Evolutionary conservation across 1,140 invertebrate genomes (phyloP).

Genomic region (Bombus difficillimus): DNA sequence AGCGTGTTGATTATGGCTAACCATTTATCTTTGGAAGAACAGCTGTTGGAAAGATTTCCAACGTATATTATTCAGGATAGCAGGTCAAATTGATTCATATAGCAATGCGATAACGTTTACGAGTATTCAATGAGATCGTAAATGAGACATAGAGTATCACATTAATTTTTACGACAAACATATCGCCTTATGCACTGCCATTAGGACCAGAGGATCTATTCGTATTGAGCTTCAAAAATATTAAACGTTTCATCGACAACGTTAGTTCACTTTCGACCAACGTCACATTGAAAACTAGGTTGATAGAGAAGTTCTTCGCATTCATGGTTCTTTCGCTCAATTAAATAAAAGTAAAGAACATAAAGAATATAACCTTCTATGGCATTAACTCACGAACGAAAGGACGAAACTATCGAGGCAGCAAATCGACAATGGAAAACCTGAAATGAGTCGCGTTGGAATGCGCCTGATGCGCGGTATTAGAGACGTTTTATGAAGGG

Average conservation of each 20-base stretch:
- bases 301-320: background rate
- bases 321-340: background rate
- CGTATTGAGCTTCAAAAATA: background rate
- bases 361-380: background rate
- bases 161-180: background rate
- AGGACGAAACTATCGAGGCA: background rate
- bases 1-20: background rate
- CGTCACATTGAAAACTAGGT: background rate
- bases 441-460: background rate
- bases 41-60: background rate
- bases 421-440: background rate
- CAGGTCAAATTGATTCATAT: background rate
- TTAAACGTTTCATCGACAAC: background rate
- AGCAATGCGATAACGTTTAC: background rate
- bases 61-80: background rate
- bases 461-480: background rate
- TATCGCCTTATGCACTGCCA: background rate
- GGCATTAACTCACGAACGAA: background rate
- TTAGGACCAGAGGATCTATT: no score
- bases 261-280: background rate
- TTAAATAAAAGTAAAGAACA: background rate
- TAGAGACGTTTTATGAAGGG: conserved; percentile 10
- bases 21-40: background rate
- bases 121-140: background rate
- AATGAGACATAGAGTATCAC: background rate